phyloP scores from a whole-genome alignment of 2,888 invertebrate genomes.

The Drosophila emarginata region DNA sequence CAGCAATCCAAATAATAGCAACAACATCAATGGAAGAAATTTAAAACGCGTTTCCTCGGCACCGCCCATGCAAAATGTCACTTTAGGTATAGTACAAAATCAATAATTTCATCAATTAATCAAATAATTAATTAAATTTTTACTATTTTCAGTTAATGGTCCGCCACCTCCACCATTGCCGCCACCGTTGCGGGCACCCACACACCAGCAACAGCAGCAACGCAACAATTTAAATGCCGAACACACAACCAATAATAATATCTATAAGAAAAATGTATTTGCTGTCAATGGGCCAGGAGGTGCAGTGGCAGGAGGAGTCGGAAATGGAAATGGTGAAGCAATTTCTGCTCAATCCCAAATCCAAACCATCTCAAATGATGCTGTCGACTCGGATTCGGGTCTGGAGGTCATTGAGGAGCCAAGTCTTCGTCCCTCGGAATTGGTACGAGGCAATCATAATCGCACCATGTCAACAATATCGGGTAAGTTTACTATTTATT shows the following conservation, averaged over 20 bases:
- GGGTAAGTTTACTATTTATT: slow-evolving; percentile 71
- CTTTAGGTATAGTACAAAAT: slow-evolving; percentile 66
- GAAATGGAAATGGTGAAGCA: neutral
- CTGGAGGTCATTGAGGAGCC: slow-evolving; percentile 87
- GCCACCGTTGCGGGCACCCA: slow-evolving; percentile 83
- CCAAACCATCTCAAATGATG: slow-evolving; percentile 26
- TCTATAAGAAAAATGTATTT: slow-evolving; percentile 55
- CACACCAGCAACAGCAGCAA: too few species aligned
- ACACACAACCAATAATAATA: too few species aligned
- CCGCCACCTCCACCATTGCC: slow-evolving; percentile 90
- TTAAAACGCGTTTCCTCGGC: slow-evolving; percentile 85
- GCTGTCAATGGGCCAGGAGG: slow-evolving; percentile 9
- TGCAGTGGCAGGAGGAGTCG: neutral
- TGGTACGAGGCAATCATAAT: slow-evolving; percentile 85
- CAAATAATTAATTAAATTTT: neutral
- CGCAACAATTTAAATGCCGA: too few species aligned
- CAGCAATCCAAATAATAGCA: slow-evolving; percentile 46
- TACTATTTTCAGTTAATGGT: slow-evolving; percentile 79
- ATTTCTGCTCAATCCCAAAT: neutral
- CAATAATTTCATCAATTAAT: neutral
- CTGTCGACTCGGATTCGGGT: slow-evolving; percentile 82
- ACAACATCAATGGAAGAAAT: slow-evolving; percentile 75
- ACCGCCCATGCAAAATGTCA: slow-evolving; percentile 82
- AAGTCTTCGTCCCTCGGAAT: slow-evolving; percentile 86
- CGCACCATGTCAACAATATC: slow-evolving; percentile 84